These are phyloP conservation scores for Mobula birostris DNA, from an alignment of 2,113 vertebrate genomes.

Conservation along the genomic window DNA sequence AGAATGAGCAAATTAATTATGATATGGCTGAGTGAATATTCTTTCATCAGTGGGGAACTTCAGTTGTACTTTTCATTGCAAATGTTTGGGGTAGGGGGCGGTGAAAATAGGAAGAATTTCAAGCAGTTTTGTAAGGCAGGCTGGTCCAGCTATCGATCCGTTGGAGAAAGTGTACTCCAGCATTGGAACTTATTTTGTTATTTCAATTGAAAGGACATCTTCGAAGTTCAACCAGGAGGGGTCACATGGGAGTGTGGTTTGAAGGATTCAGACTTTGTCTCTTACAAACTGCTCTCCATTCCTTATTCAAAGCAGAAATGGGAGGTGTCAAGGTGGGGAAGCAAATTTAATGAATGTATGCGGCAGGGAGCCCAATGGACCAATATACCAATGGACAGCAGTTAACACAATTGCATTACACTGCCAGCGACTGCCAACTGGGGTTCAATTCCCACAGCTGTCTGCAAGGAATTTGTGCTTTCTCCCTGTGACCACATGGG, in stretches of 20 bases:
- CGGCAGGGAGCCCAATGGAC: no score
- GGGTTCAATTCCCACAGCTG: no score
- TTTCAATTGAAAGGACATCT: background rate
- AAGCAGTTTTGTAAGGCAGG: background rate
- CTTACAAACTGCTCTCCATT: background rate
- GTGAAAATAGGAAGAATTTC: background rate
- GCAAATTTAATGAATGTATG: background rate
- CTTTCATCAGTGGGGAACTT: background rate
- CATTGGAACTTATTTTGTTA: background rate
- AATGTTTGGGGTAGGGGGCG: background rate
- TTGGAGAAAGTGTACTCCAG: no score
- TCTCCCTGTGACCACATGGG: no score
- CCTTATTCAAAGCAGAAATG: background rate
- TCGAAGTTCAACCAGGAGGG: background rate
- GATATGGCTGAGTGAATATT: background rate
- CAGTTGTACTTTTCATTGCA: background rate
- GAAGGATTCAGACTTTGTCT: background rate
- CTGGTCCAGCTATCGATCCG: background rate
- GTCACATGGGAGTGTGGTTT: background rate
- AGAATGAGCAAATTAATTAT: slow-evolving; percentile 21
- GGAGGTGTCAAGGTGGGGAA: background rate
- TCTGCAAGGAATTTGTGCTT: no score
- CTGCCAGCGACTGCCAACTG: no score
- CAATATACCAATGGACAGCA: no score
- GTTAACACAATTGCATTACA: no score